These are phyloP conservation scores for Pseudonaja textilis DNA, from an alignment of 2,113 vertebrate genomes.

Conservation along the genomic window DNA sequence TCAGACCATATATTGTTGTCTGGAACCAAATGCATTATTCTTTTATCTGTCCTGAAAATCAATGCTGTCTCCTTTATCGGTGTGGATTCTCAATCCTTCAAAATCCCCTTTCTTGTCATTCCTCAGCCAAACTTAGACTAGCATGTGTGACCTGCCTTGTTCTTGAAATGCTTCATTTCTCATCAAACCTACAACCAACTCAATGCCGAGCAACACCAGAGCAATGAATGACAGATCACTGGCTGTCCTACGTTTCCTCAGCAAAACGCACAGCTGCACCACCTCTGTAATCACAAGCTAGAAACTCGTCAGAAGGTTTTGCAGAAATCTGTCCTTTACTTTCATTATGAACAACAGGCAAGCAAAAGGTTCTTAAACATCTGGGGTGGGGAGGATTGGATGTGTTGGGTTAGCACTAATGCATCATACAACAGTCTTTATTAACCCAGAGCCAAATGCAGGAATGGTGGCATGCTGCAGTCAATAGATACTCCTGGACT, in stretches of 20 bases:
- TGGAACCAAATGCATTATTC: not conserved
- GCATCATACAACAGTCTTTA: not conserved
- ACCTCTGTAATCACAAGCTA: not conserved
- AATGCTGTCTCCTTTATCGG: not conserved
- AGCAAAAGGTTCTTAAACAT: not conserved
- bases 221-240: not conserved
- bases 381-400: not conserved
- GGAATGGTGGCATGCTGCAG: not conserved
- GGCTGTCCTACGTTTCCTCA: not conserved
- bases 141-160: conserved; percentile 4
- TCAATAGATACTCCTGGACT: not conserved
- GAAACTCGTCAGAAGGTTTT: not conserved
- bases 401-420: not conserved
- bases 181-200: not conserved
- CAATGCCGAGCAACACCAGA: not conserved
- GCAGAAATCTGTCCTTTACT: not conserved
- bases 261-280: not conserved
- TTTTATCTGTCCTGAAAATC: conserved; percentile 14
- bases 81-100: conserved; percentile 23
- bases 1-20: conserved; percentile 20
- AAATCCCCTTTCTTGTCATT: fast-evolving
- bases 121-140: not conserved
- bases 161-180: conserved; percentile 20
- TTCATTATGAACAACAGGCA: not conserved
- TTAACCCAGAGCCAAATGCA: not conserved